Conservation (phyloP, 2,113 vertebrate genomes). For the Heterotis niloticus region DNA sequence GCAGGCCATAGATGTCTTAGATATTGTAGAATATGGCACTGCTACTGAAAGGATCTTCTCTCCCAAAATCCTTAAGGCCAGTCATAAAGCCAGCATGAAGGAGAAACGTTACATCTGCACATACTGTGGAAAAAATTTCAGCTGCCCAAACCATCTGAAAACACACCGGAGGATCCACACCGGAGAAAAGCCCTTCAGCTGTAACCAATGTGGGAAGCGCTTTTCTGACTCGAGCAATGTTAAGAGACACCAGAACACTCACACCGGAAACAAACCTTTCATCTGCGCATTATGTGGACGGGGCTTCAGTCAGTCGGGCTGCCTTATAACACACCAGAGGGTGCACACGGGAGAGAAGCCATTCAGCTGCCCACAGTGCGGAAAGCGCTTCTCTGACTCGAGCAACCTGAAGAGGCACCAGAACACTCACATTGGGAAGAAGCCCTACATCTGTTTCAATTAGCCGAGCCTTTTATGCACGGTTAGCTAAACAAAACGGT, state of each 20-base stretch:
- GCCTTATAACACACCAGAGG: constrained; percentile 59
- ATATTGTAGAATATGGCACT: background rate
- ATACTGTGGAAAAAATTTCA: constrained; percentile 55
- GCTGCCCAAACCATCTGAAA: constrained; percentile 59
- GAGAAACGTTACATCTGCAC: constrained; percentile 42
- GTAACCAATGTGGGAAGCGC: constrained; percentile 56
- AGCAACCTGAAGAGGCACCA: constrained; percentile 53
- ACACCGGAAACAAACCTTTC: constrained; percentile 59
- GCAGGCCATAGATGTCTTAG: background rate
- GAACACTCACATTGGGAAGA: constrained; percentile 37
- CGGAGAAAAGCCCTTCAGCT: constrained; percentile 58
- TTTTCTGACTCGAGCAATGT: constrained; percentile 64
- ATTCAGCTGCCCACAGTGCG: constrained; percentile 52
- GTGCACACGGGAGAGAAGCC: constrained; percentile 57
- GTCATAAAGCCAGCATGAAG: background rate
- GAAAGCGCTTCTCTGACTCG: constrained; percentile 55
- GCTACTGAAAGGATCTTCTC: constrained; percentile 28
- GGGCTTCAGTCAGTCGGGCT: constrained; percentile 57
- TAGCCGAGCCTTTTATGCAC: background rate
- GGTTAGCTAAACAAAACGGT: background rate
- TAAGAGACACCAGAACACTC: constrained; percentile 60
- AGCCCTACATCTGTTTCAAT: constrained; percentile 13
- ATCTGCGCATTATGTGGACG: constrained; percentile 61
- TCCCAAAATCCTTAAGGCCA: background rate
- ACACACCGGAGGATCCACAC: constrained; percentile 62